Conservation (phyloP, 2,113 vertebrate genomes). For the Cacatua alba region DNA sequence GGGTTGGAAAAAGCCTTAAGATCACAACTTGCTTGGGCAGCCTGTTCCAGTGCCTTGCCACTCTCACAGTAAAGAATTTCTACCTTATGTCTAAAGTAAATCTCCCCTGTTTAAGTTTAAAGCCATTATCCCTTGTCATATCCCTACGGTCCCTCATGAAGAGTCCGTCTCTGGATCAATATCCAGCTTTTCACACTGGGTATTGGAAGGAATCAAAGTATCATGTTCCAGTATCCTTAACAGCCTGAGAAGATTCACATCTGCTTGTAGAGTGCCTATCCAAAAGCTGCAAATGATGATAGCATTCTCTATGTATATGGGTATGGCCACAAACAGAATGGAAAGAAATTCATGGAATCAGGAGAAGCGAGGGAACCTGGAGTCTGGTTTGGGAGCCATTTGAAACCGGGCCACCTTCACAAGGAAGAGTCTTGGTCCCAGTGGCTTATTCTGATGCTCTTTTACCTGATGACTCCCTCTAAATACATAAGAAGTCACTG, state of each 20-base stretch:
- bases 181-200: background rate
- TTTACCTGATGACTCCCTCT: background rate
- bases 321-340: background rate
- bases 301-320: background rate
- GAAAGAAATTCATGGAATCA: background rate
- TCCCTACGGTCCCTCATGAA: background rate
- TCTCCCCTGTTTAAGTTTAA: background rate
- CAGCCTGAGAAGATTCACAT: background rate
- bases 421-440: background rate
- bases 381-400: background rate
- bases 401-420: background rate
- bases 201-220: background rate
- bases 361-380: background rate
- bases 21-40: background rate
- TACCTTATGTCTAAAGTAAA: background rate
- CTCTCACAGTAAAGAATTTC: background rate
- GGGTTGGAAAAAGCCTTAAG: no score
- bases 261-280: background rate
- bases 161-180: background rate
- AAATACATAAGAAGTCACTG: background rate
- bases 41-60: background rate
- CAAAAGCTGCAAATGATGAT: accelerated
- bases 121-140: background rate
- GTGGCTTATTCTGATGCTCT: background rate
- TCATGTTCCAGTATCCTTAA: background rate